phyloP scores from a whole-genome alignment of 2,888 invertebrate species.

The Girardia tigrina region DNA sequence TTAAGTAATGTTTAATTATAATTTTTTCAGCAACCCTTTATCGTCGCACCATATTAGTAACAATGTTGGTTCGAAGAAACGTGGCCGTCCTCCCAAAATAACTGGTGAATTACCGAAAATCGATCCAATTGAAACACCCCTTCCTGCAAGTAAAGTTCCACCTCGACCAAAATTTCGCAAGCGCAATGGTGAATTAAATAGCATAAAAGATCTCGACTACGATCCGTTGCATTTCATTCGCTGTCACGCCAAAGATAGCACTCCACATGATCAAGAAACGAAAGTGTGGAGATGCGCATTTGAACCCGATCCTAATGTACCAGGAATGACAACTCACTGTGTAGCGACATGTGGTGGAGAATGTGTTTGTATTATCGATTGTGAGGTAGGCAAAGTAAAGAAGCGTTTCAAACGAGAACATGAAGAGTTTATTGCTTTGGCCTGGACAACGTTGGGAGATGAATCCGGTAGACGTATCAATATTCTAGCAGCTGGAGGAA shows the following conservation, averaged over 20 bases:
- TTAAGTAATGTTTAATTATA: too few species aligned
- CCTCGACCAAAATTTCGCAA: neutral
- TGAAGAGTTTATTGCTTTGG: neutral
- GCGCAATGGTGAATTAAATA: neutral
- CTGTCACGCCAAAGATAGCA: neutral
- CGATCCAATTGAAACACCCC: too few species aligned
- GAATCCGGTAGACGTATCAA: neutral
- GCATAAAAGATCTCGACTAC: neutral
- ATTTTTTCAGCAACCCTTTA: too few species aligned
- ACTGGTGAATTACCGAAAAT: too few species aligned
- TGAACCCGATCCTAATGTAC: neutral
- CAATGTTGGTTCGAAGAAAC: too few species aligned
- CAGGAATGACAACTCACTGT: neutral
- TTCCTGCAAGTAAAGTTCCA: neutral
- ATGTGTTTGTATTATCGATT: neutral
- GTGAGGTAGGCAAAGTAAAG: slow-evolving; percentile 40
- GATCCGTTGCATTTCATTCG: neutral
- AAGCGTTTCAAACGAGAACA: slow-evolving; percentile 46
- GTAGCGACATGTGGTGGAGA: neutral
- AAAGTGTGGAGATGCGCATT: neutral
- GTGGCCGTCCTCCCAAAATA: too few species aligned
- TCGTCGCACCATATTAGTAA: too few species aligned
- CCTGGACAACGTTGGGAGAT: neutral
- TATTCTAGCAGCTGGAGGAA: neutral
- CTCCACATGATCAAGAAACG: neutral